Percentiles rank a stretch among this genome's conserved stretches.
Evolutionary conservation across 2,888 invertebrate species (phyloP).

Genomic region (Hedychridium roseum): DNA sequence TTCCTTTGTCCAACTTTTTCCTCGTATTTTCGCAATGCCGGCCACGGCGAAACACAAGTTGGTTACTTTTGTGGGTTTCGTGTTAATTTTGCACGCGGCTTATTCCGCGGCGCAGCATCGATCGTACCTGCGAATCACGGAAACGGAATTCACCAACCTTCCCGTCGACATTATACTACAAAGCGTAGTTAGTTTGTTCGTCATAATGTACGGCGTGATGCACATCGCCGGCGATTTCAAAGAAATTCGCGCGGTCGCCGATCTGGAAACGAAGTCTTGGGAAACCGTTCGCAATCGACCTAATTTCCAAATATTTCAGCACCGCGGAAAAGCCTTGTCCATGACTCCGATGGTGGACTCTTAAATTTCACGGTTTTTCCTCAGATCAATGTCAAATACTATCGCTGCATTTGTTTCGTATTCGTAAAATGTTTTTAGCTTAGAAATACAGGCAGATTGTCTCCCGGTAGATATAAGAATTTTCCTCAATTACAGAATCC

Average conservation of each 20-base stretch:
- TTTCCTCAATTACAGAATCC: too few relatives aligned
- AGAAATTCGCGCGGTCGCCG: constrained; percentile 91
- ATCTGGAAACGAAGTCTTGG: constrained; percentile 88
- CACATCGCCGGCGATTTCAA: constrained; percentile 89
- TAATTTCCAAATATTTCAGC: constrained; percentile 90
- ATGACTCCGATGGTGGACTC: too few relatives aligned
- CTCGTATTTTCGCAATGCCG: too few relatives aligned
- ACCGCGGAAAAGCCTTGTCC: constrained; percentile 82
- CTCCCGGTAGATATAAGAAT: too few relatives aligned
- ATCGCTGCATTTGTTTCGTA: too few relatives aligned
- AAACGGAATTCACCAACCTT: constrained; percentile 86
- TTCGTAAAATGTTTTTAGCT: too few relatives aligned
- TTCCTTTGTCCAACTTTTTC: too few relatives aligned
- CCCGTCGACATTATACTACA: constrained; percentile 90
- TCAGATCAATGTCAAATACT: too few relatives aligned
- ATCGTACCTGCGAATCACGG: constrained; percentile 87
- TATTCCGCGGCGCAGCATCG: constrained; percentile 95
- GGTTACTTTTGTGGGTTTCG: constrained; percentile 76
- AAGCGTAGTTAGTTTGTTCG: constrained; percentile 81
- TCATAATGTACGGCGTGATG: constrained; percentile 88
- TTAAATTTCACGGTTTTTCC: too few relatives aligned
- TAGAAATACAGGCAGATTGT: too few relatives aligned
- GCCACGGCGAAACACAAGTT: constrained; percentile 67
- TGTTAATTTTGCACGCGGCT: constrained; percentile 86
- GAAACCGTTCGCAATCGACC: constrained; percentile 88